These are phyloP conservation scores for Chironomus tepperi DNA, from an alignment of 1,140 invertebrate genomes.

Conservation along the genomic window DNA sequence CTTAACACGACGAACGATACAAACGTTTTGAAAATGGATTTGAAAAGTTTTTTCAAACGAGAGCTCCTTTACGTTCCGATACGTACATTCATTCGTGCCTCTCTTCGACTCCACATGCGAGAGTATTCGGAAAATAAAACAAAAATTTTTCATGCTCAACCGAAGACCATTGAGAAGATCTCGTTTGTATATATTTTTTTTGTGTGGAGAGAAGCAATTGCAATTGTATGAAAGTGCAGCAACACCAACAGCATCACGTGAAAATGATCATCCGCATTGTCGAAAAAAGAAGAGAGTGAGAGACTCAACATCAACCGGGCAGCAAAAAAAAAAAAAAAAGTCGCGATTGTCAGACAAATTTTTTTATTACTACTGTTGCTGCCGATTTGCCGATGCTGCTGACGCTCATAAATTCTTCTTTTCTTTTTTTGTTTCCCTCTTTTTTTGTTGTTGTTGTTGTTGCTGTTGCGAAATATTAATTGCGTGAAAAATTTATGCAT, in stretches of 20 bases:
- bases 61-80: not conserved
- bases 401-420: too few relatives aligned
- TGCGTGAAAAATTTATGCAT: slow-evolving; percentile 13
- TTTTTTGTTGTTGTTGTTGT: not conserved
- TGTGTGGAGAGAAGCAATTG: not conserved
- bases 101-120: not conserved
- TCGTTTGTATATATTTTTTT: too few relatives aligned
- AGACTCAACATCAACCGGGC: too few relatives aligned
- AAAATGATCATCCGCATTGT: too few relatives aligned
- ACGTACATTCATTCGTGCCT: not conserved
- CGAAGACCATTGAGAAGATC: not conserved
- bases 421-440: not conserved
- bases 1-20: slow-evolving; percentile 7
- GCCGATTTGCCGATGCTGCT: not conserved
- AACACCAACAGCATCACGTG: too few relatives aligned
- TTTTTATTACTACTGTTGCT: slow-evolving; percentile 6
- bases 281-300: too few relatives aligned
- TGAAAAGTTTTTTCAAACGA: not conserved
- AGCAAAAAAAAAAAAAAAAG: not conserved
- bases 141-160: not conserved
- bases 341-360: not conserved
- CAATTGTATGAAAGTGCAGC: too few relatives aligned
- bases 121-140: too few relatives aligned
- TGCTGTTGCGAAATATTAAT: not conserved
- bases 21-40: slow-evolving; percentile 3